Conservation (phyloP, 2,888 invertebrate species). For the Monoplex corrugatus region DNA sequence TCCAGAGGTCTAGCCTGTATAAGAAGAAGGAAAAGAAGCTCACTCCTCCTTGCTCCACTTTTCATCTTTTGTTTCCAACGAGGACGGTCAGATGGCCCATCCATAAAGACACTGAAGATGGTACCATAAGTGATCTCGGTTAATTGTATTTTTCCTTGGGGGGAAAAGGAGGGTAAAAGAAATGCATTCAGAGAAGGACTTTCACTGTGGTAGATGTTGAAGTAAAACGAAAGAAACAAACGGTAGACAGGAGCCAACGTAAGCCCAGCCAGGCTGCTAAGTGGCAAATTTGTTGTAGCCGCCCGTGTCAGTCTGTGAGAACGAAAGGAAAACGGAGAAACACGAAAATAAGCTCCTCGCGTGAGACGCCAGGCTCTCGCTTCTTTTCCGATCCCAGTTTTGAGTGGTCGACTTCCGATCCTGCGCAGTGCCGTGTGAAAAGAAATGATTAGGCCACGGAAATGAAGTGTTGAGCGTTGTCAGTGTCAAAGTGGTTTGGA, state of each 20-base stretch:
- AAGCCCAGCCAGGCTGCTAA: slow-evolving; percentile 34
- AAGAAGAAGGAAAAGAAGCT: too few relatives aligned
- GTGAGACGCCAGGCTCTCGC: slow-evolving; percentile 32
- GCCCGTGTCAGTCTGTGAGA: neutral
- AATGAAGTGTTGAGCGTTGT: slow-evolving; percentile 52
- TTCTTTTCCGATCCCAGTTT: slow-evolving; percentile 46
- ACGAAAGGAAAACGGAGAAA: slow-evolving; percentile 36
- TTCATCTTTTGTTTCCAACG: too few relatives aligned
- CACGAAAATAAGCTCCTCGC: slow-evolving; percentile 31
- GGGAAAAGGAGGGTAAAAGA: too few relatives aligned
- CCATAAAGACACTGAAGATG: too few relatives aligned
- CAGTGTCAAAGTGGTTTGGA: slow-evolving; percentile 21
- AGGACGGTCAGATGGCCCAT: too few relatives aligned
- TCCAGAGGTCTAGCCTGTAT: too few relatives aligned
- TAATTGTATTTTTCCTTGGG: too few relatives aligned
- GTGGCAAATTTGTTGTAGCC: slow-evolving; percentile 50
- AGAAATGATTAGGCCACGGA: slow-evolving; percentile 57
- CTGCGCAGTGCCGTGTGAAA: slow-evolving; percentile 54
- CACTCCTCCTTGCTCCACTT: too few relatives aligned
- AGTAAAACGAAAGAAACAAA: slow-evolving; percentile 15
- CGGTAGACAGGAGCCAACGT: neutral
- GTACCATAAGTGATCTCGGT: too few relatives aligned
- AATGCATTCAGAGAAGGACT: too few relatives aligned
- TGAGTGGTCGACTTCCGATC: slow-evolving; percentile 50
- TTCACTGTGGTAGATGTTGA: neutral